These are phyloP conservation scores for Hylaeus volcanicus DNA, from an alignment of 1,140 invertebrate species.

Conservation along the genomic window DNA sequence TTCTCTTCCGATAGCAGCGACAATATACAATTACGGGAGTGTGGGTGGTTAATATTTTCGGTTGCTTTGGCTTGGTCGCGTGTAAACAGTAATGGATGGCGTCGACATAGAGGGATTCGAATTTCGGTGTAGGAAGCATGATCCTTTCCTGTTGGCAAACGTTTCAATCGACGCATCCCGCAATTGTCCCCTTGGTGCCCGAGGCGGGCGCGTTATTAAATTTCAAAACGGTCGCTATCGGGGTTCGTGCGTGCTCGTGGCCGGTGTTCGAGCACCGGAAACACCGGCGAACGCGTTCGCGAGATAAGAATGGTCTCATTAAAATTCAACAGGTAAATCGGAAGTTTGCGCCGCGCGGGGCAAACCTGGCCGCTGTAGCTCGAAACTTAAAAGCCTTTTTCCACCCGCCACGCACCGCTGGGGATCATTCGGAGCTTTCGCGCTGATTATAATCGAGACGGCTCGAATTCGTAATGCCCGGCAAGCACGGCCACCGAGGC, in stretches of 20 bases:
- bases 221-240: constrained; percentile 38
- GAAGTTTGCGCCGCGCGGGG: constrained; percentile 37
- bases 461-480: constrained; percentile 36
- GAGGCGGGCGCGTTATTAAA: constrained; percentile 38
- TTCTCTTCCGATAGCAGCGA: not conserved
- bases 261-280: not conserved
- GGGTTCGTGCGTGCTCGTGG: not conserved
- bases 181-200: not conserved
- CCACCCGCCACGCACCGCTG: not conserved
- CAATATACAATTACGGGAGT: not conserved
- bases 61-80: not conserved
- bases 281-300: constrained; percentile 5
- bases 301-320: constrained; percentile 52
- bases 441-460: constrained; percentile 47
- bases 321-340: constrained; percentile 60
- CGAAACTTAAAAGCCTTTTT: constrained; percentile 44
- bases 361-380: constrained; percentile 5
- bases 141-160: not conserved
- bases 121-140: not conserved
- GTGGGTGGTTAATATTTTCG: not conserved
- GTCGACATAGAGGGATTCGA: not conserved
- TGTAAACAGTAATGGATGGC: not conserved
- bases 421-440: constrained; percentile 12
- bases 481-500: not conserved
- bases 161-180: constrained; percentile 22